phyloP scores from a whole-genome alignment of 2,797 vertebrate species.

The Enteromius trimaculatus region DNA sequence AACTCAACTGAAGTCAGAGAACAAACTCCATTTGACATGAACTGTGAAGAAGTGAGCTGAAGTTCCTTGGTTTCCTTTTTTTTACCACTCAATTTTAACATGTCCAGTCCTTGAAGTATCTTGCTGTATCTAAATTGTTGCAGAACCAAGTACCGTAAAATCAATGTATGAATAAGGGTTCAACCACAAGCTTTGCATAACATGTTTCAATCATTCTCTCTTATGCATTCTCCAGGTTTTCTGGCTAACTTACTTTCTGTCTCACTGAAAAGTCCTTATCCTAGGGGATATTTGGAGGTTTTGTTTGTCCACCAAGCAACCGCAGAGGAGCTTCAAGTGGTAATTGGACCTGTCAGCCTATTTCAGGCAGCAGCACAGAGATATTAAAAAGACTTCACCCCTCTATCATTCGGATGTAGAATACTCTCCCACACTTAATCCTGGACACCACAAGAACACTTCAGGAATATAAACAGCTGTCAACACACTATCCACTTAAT shows the following conservation, averaged over 20 bases:
- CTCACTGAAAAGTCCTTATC: constrained; percentile 26
- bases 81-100: neutral
- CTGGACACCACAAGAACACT: constrained; percentile 44
- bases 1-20: neutral
- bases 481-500: constrained; percentile 14
- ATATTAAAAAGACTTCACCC: constrained; percentile 51
- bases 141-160: neutral
- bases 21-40: constrained; percentile 1
- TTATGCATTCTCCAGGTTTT: neutral
- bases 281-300: constrained; percentile 40
- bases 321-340: constrained; percentile 29
- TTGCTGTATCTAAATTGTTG: neutral
- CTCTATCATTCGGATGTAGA: constrained; percentile 47
- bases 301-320: constrained; percentile 54
- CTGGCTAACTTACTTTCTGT: neutral
- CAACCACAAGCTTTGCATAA: neutral
- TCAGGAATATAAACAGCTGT: constrained; percentile 44
- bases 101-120: neutral
- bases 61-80: neutral
- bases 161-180: neutral
- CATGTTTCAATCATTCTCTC: neutral
- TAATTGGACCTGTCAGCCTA: constrained; percentile 59
- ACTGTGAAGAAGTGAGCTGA: neutral
- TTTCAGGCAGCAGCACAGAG: constrained; percentile 50
- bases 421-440: constrained; percentile 51